These are phyloP conservation scores for Nyctibius bracteatus DNA, from an alignment of 2,113 vertebrate species.

Conservation along the genomic window DNA sequence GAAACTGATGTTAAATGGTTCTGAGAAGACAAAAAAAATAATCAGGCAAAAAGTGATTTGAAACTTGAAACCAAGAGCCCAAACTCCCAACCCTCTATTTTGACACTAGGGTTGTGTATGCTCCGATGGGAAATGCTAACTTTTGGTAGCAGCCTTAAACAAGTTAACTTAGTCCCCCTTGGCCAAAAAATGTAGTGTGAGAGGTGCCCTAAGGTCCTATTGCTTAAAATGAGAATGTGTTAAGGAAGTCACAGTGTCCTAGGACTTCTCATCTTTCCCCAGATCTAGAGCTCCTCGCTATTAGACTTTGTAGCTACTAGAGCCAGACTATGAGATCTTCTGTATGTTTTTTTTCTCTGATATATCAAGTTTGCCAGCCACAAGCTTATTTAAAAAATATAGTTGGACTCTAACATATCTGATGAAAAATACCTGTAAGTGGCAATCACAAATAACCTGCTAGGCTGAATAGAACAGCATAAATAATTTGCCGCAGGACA, in stretches of 20 bases:
- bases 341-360: accelerated
- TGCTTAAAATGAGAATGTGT: not conserved
- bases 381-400: not conserved
- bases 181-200: not conserved
- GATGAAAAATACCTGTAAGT: not conserved
- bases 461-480: not conserved
- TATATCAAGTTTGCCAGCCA: not conserved
- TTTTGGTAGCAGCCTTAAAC: not conserved
- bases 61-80: not conserved
- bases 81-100: not conserved
- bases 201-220: not conserved
- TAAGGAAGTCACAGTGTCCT: not conserved
- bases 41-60: not conserved
- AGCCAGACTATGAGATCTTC: not conserved
- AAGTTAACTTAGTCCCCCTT: not conserved
- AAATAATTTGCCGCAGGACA: not conserved
- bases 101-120: not conserved
- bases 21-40: not conserved
- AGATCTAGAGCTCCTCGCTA: not conserved
- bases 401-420: not conserved
- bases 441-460: not conserved
- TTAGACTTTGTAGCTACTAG: not conserved
- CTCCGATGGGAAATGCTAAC: not conserved
- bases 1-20: not conserved
- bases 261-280: not conserved